Evolutionary conservation across 92 coral and sea anemone species (phyloP), one percentile per base, ranked within the genome.

Genomic region (Epizoanthus scotinus): DNA sequence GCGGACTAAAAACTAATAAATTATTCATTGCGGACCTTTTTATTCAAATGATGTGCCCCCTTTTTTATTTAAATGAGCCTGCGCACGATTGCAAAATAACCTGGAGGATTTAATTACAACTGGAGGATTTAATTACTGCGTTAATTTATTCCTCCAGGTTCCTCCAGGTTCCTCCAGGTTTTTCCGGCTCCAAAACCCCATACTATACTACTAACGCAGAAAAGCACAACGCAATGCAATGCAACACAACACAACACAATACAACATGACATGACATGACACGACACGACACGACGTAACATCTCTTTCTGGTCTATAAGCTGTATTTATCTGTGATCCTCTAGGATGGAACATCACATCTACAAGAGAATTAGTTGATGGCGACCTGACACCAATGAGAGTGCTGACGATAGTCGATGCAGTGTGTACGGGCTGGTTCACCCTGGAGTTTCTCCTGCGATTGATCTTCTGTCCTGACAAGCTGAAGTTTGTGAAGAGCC

Each of bases 391-490:
- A 29, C 97, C 97, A 0, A 78, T 90, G 83, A 84, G 91, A 61
- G 88, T 83, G 15, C 78, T 91, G 21, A 89, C 85, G 31, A 90
- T 89, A 19, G 80, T 93, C 2, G 99, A 96, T 83, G 88, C 94
- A 17, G 89, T 96, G 19, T 92, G 98, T 59, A 94, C 98, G 28
- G 94, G 95, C 0, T 96, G 94, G 94, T 96, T 96, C 44, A 96
- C 99, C 2, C 66, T 96, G 28, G 99, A 96, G 67, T 94, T 96
- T 77, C 78, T 96, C 15, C 90, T 96, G 19, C 91, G 99, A 31
- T 68, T 91, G 71, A 63, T 89, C 7, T 96, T 94, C 86, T 91
- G 98, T 44, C 99, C 99, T 3, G 78, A 89, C 57, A 96, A 96
- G 77, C 79, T 90, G 38, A 84, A 87, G 28, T 96, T 96, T 61